Evolutionary conservation across 2,888 invertebrate genomes (phyloP).

Genomic region (Drosophila quinaria): DNA sequence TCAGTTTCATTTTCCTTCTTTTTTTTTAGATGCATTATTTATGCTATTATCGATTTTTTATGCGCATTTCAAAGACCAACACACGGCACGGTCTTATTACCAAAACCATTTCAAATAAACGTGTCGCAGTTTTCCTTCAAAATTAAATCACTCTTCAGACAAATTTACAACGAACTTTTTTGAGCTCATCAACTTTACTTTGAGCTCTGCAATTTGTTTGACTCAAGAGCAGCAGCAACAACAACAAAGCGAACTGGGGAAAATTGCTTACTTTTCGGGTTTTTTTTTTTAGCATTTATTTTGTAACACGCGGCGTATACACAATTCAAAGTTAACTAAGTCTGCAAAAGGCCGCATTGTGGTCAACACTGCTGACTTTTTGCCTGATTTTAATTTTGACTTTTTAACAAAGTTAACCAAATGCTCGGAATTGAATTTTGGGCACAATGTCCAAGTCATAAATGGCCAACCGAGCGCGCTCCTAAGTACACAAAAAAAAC

Average conservation of each 20-base stretch:
- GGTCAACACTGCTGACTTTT: constrained; percentile 57
- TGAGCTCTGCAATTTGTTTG: constrained; percentile 72
- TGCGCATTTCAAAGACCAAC: constrained; percentile 50
- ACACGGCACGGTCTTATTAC: constrained; percentile 24
- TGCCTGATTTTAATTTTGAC: constrained; percentile 76
- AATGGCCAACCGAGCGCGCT: constrained; percentile 65
- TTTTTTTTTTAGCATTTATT: constrained; percentile 50
- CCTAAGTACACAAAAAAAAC: constrained; percentile 71
- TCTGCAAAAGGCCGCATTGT: constrained; percentile 53
- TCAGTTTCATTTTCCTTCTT: constrained; percentile 17
- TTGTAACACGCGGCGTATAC: constrained; percentile 57
- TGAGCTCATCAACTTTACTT: constrained; percentile 74
- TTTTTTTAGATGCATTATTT: constrained; percentile 71
- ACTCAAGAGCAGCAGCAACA: constrained; percentile 20
- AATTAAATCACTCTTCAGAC: constrained; percentile 78
- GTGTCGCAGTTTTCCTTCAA: constrained; percentile 47
- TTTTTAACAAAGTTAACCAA: constrained; percentile 79
- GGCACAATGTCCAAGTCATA: constrained; percentile 57
- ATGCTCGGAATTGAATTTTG: constrained; percentile 76
- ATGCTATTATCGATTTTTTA: constrained; percentile 78
- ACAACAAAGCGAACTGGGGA: constrained; percentile 14
- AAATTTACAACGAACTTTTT: constrained; percentile 64
- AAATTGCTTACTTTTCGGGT: constrained; percentile 43
- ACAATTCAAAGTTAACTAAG: constrained; percentile 60
- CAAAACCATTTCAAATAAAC: constrained; percentile 33